Conservation (phyloP, 2,113 vertebrate genomes). For the Hemiprocne comata region DNA sequence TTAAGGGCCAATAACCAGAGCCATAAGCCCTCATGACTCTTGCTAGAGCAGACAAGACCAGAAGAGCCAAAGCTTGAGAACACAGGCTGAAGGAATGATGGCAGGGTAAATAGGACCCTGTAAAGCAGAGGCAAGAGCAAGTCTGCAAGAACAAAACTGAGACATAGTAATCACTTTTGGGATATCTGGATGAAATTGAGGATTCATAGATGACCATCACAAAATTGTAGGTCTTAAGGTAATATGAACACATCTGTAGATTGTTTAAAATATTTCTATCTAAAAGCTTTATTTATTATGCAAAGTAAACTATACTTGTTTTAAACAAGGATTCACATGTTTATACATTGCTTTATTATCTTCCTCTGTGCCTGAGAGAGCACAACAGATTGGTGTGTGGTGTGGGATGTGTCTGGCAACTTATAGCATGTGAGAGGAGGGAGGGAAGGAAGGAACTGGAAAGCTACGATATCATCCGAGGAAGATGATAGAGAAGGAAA, state of each 20-base stretch:
- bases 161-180: background rate
- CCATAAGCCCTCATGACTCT: background rate
- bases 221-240: background rate
- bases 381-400: slow-evolving; percentile 4
- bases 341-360: background rate
- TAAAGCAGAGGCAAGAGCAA: background rate
- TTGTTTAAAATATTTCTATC: background rate
- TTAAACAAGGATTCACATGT: background rate
- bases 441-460: background rate
- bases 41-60: background rate
- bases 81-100: background rate
- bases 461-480: background rate
- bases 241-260: background rate
- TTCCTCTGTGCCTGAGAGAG: background rate
- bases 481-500: background rate
- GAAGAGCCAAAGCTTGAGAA: background rate
- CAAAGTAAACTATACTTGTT: background rate
- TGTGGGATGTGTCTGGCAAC: slow-evolving; percentile 63
- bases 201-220: background rate
- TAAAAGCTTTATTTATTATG: background rate
- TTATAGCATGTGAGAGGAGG: slow-evolving; percentile 29
- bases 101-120: background rate
- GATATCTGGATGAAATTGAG: background rate
- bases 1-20: background rate
- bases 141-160: background rate